Evolutionary conservation across 2,797 vertebrate species (phyloP), one percentile per base, ranked within the genome.

Genomic region (Rousettus madagascariensis): DNA sequence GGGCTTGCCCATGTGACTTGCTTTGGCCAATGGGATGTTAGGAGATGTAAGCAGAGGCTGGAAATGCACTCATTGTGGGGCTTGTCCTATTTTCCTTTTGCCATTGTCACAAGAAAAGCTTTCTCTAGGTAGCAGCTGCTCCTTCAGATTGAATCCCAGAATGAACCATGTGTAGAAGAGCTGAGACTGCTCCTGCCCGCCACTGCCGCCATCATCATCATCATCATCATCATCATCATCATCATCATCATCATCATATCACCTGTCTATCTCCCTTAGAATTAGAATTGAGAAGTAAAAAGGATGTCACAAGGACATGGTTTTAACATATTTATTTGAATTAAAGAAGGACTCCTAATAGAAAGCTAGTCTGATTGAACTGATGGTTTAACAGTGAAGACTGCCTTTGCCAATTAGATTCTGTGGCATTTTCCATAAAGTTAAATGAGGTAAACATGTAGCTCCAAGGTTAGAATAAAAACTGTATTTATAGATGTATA

Each of bases 391-490:
- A 77, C 0, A 8, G 26, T 19, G 43, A 86, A 28, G 33, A 74
- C 30, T 77, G 41, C 28, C 24, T 93, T 65, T 77, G 71, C 36
- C 72, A 88, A 51, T 55, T 26, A 66, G 63, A 75, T 55, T 75
- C 22, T 2, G 13, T 26, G 30, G 49, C 28, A 46, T 74, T 90
- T 95, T 82, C 65, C 57, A 66, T 71, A 72, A 91, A 94, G 49
- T 46, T 46, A 79, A 94, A 79, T 46, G 49, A 75, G 55, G 53
- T 36, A 49, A 86, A 74, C 68, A 15, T 30, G 9, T 46, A 65
- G 71, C 15, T 77, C 36, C 12, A 90, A 92, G 24, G n/a, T 95
- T 82, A 88, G 77, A 88, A 33, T 74, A 69, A 66, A 86, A 89
- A 80, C 1, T 11, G 19, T 46, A 57, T 69, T 55, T 85, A 92